Evolutionary conservation across 2,113 vertebrate species (phyloP), one percentile per base, ranked within the genome.

Genomic region (Nipponia nippon): DNA sequence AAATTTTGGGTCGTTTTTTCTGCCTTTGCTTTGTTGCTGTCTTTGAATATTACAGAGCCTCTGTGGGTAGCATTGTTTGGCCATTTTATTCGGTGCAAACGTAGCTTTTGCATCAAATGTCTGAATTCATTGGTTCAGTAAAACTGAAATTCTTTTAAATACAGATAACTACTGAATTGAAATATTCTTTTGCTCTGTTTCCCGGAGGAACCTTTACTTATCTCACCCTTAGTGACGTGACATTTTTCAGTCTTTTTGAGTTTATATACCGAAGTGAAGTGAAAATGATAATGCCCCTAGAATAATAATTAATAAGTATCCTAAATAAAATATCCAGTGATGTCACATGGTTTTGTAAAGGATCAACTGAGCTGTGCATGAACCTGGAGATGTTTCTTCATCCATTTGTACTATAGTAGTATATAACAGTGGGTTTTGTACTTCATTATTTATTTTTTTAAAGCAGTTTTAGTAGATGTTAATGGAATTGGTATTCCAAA

Each of bases 401-500:
- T 84, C 95, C 69, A 20, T 70, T 91, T 94, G 96, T 96, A 96
- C 95, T 87, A 92, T 73, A 92, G 90, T 47, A 62, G 65, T 89
- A 44, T 77, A 72, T 90, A 96, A 88, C 44, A 69, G 73, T 78
- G 86, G 69, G 81, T 36, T 97, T 97, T 97, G 36, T 95, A 95
- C 90, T 83, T 97, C 52, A 59, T 91, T 98, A 98, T 98, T 98
- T 98, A 98, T 93, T 96, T 92, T 91, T 98, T 96, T 76, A 89
- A 96, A 66, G 61, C 67, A 75, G 91, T 97, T 98, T 97, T 96
- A 47, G 86, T 80, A 96, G 93, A 85, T 96, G 92, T 97, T 96
- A 91, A 97, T 94, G 87, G 91, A 85, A 92, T 78, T 61, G 91
- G 13, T 96, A 70, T 89, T 97, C 83, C 93, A 89, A 80, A 94